phyloP scores from a whole-genome alignment of 1,140 invertebrate species.

The Eufriesea mexicana region DNA sequence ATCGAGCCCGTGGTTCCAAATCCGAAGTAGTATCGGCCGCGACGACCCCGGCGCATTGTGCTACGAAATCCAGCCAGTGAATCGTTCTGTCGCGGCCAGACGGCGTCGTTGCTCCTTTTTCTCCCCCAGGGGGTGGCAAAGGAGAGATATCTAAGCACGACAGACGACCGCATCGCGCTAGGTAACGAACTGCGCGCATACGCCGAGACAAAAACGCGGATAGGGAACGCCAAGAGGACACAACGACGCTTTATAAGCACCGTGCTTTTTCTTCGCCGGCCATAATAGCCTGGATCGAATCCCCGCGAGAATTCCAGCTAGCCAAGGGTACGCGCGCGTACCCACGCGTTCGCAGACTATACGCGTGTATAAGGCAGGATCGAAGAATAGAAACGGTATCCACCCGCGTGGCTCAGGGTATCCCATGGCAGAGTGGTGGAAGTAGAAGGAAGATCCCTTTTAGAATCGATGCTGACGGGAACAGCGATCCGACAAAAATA shows the following conservation, averaged over 20 bases:
- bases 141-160: not conserved
- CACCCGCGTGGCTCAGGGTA: too few species aligned
- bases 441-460: not conserved
- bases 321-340: too few species aligned
- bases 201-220: not conserved
- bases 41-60: not conserved
- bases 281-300: conserved; percentile 11
- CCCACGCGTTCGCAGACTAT: too few species aligned
- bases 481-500: conserved; percentile 19
- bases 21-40: not conserved
- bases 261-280: conserved; percentile 9
- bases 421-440: too few species aligned
- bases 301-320: not conserved
- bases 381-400: not conserved
- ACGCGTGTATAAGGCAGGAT: not conserved
- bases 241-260: not conserved
- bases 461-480: conserved; percentile 16
- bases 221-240: not conserved
- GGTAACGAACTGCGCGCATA: conserved; percentile 8
- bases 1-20: not conserved
- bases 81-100: conserved; percentile 12
- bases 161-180: not conserved
- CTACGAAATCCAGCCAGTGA: conserved; percentile 18
- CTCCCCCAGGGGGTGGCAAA: too few species aligned
- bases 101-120: not conserved